These are phyloP conservation scores for Rhagophthalmus giganteus DNA, from an alignment of 2,888 invertebrate genomes.

Conservation along the genomic window DNA sequence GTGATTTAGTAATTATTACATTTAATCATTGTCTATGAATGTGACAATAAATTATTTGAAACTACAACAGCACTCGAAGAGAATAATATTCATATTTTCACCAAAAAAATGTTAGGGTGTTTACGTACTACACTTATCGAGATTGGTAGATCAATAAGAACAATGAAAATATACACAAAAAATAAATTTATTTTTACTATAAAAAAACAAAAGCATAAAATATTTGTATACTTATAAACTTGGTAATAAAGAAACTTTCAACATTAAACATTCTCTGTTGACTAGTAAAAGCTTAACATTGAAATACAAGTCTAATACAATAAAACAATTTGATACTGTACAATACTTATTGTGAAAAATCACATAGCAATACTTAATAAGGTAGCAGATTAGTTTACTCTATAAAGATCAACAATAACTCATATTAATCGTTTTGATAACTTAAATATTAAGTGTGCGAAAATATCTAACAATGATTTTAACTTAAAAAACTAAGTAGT, in stretches of 20 bases:
- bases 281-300: conserved; percentile 52
- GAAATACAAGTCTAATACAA: conserved; percentile 46
- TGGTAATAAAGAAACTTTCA: conserved; percentile 51
- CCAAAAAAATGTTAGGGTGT: too few relatives aligned
- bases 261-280: conserved; percentile 52
- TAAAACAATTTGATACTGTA: conserved; percentile 51
- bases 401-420: conserved; percentile 26
- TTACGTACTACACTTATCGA: not conserved
- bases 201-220: conserved; percentile 52
- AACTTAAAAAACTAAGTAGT: conserved; percentile 22
- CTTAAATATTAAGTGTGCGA: conserved; percentile 25
- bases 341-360: conserved; percentile 49
- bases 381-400: conserved; percentile 23
- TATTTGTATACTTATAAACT: conserved; percentile 43
- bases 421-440: conserved; percentile 16
- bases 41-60: too few relatives aligned
- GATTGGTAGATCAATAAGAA: not conserved
- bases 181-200: conserved; percentile 53
- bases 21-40: too few relatives aligned
- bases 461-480: conserved; percentile 29
- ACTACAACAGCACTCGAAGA: too few relatives aligned
- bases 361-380: conserved; percentile 48
- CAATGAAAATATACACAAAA: conserved; percentile 44
- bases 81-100: too few relatives aligned
- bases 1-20: too few relatives aligned